A percentile compares a stretch with the other conserved stretches of the same genome.
These are phyloP conservation scores for Poeciliopsis presidionis DNA, from an alignment of 2,797 vertebrate genomes.

Conservation along the genomic window DNA sequence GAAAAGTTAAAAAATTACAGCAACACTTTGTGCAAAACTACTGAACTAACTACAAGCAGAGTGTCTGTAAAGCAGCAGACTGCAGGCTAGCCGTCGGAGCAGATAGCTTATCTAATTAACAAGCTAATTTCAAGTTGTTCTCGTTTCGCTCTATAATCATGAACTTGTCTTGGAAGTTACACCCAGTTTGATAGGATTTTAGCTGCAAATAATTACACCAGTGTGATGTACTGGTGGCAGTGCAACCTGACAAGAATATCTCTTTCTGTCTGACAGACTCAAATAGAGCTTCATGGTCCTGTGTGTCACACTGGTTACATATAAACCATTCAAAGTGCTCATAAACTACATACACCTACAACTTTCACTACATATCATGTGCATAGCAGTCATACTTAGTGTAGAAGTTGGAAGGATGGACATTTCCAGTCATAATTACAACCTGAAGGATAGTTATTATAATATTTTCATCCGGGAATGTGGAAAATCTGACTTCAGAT, in stretches of 20 bases:
- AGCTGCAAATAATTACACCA: neutral
- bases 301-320: neutral
- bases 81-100: neutral
- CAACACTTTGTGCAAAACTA: neutral
- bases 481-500: neutral
- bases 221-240: neutral
- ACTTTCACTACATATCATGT: neutral
- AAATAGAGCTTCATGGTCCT: neutral
- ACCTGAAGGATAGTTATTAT: neutral
- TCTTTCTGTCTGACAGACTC: neutral
- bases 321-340: neutral
- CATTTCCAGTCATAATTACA: neutral
- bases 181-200: neutral
- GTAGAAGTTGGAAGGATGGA: neutral
- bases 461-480: neutral
- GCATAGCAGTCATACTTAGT: neutral
- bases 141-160: neutral
- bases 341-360: neutral
- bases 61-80: neutral
- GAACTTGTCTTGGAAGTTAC: neutral
- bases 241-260: neutral
- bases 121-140: neutral
- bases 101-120: neutral
- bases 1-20: neutral
- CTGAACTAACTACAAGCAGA: neutral